These are phyloP conservation scores for Orcinus orca DNA, from an alignment of 2,113 vertebrate genomes.

Conservation along the genomic window DNA sequence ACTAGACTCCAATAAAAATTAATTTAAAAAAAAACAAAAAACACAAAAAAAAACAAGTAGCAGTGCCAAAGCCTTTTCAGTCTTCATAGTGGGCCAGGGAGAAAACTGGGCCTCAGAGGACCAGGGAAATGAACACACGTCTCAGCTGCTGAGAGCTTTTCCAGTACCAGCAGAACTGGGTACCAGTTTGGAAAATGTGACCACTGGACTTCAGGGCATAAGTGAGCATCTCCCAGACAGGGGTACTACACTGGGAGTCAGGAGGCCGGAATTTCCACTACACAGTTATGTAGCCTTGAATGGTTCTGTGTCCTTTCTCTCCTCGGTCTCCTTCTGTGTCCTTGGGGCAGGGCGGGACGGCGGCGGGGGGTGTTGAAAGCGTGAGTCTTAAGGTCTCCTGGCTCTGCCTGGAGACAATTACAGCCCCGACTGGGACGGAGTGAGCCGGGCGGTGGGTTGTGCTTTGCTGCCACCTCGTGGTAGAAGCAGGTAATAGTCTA, in stretches of 20 bases:
- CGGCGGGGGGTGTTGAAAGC: neutral
- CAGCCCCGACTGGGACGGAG: accelerated
- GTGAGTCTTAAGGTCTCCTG: neutral
- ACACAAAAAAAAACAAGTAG: neutral
- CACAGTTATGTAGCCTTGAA: neutral
- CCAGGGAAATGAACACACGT: neutral
- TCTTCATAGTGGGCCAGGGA: neutral
- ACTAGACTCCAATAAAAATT: neutral
- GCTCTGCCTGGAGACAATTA: too few species aligned
- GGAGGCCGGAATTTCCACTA: neutral
- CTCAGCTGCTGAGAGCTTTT: neutral
- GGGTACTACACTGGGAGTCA: neutral
- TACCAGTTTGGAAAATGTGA: neutral
- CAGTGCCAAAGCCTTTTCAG: accelerated
- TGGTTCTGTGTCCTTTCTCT: neutral
- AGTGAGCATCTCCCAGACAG: neutral
- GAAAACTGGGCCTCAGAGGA: neutral
- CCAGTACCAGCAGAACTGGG: neutral
- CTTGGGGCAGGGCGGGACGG: accelerated
- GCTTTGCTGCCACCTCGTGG: conserved; percentile 59
- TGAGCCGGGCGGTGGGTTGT: neutral
- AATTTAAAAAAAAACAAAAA: neutral
- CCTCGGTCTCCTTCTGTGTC: neutral
- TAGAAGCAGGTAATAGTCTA: neutral
- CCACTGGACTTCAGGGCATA: neutral